Conservation (phyloP, 64 coral and sea anemone species). For the Stylophora pistillata region DNA sequence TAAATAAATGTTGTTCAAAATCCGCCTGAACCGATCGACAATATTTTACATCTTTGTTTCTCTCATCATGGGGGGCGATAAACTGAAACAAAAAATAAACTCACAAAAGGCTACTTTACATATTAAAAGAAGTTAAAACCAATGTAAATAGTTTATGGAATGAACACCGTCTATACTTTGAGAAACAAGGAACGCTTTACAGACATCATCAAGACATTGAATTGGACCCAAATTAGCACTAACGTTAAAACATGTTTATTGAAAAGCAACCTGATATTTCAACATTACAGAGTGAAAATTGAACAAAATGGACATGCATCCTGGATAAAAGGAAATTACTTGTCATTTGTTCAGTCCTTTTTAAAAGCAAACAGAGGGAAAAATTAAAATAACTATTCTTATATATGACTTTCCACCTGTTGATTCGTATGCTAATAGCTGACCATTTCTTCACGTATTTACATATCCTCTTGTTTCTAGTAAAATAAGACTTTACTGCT, state of each 20-base stretch:
- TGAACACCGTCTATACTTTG: neutral
- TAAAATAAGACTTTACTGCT: no score
- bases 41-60: neutral
- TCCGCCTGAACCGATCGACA: neutral
- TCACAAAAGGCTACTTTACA: neutral
- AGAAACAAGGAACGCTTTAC: neutral
- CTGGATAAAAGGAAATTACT: neutral
- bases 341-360: neutral
- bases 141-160: neutral
- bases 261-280: neutral
- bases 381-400: neutral
- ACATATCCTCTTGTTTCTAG: no score
- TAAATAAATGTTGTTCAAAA: neutral
- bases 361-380: neutral
- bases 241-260: neutral
- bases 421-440: neutral
- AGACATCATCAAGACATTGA: neutral
- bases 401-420: neutral
- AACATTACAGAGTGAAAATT: neutral
- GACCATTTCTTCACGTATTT: neutral
- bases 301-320: neutral
- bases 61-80: neutral
- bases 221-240: neutral
- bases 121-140: neutral
- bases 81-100: slow-evolving; percentile 1